These are phyloP conservation scores for Macrotis lagotis DNA, from an alignment of 2,113 vertebrate genomes.

Conservation along the genomic window DNA sequence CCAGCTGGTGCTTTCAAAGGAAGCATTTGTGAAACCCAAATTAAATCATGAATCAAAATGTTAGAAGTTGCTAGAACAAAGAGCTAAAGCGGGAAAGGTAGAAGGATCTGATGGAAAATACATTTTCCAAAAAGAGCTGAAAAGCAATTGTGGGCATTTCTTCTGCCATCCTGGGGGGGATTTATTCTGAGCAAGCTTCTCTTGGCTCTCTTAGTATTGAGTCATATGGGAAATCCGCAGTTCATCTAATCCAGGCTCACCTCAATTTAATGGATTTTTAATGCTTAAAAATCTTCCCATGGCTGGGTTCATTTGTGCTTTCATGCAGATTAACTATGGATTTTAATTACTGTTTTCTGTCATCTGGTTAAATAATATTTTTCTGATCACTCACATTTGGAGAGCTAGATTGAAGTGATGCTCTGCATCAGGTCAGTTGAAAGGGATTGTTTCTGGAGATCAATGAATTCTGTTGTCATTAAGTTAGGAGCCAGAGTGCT, in stretches of 20 bases:
- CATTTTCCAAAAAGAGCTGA: neutral
- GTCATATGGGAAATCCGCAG: neutral
- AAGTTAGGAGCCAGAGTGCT: slow-evolving; percentile 36
- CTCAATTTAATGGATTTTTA: slow-evolving; percentile 36
- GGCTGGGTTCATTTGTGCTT: slow-evolving; percentile 42
- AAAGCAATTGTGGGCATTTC: accelerated
- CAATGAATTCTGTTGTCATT: slow-evolving; percentile 34
- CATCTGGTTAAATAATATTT: slow-evolving; percentile 56
- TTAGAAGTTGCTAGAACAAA: slow-evolving; percentile 31
- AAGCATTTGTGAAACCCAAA: slow-evolving; percentile 25
- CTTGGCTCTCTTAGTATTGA: slow-evolving; percentile 20
- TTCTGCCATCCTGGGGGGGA: neutral
- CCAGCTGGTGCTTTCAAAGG: neutral
- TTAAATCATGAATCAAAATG: slow-evolving; percentile 40
- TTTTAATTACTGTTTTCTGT: slow-evolving; percentile 59
- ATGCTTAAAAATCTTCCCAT: slow-evolving; percentile 35
- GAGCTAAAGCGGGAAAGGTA: neutral
- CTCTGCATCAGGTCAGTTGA: slow-evolving; percentile 8
- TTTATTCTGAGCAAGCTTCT: neutral
- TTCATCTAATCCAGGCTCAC: neutral
- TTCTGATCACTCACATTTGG: slow-evolving; percentile 46
- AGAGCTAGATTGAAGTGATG: slow-evolving; percentile 7
- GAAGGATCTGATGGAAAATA: slow-evolving; percentile 28
- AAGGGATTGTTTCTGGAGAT: slow-evolving; percentile 29
- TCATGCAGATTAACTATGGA: slow-evolving; percentile 53